phyloP scores from a whole-genome alignment of 2,888 invertebrate species.

The Pseudoips prasinana region DNA sequence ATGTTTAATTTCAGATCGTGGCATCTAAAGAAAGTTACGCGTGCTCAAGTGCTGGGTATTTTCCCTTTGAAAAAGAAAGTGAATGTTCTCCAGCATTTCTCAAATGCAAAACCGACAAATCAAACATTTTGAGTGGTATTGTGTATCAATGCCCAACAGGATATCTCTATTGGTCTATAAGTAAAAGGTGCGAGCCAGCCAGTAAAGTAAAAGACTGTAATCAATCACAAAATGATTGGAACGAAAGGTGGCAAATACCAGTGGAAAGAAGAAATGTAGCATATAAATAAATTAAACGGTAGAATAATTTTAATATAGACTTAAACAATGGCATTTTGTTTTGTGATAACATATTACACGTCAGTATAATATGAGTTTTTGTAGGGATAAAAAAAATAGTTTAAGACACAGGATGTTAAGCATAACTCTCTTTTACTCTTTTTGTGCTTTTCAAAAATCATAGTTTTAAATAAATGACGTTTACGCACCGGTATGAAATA shows the following conservation, averaged over 20 bases:
- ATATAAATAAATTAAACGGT: slow-evolving; percentile 19
- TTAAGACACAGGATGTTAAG: too few relatives aligned
- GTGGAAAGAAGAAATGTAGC: slow-evolving; percentile 78
- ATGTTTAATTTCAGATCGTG: slow-evolving; percentile 82
- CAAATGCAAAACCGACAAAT: slow-evolving; percentile 83
- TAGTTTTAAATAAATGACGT: too few relatives aligned
- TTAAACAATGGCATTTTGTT: slow-evolving; percentile 13
- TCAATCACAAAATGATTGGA: slow-evolving; percentile 62
- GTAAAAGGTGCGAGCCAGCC: slow-evolving; percentile 87
- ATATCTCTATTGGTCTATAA: slow-evolving; percentile 89
- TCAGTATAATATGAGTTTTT: slow-evolving; percentile 30
- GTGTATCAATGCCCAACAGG: slow-evolving; percentile 90
- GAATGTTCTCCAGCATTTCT: slow-evolving; percentile 88
- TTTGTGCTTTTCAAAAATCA: too few relatives aligned
- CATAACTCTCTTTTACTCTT: too few relatives aligned
- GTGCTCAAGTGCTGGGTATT: slow-evolving; percentile 87
- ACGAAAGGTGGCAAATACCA: slow-evolving; percentile 80
- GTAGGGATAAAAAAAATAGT: too few relatives aligned
- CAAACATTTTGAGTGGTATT: slow-evolving; percentile 83
- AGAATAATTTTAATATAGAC: slow-evolving; percentile 6
- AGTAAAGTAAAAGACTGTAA: slow-evolving; percentile 84
- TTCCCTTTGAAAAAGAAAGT: slow-evolving; percentile 83
- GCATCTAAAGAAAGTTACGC: slow-evolving; percentile 77
- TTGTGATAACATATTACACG: slow-evolving; percentile 30
- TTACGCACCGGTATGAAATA: too few relatives aligned